Percentiles rank a stretch among this genome's conserved stretches.
Conservation (phyloP, 1,140 invertebrate species). For the Drosophila arawakana region DNA sequence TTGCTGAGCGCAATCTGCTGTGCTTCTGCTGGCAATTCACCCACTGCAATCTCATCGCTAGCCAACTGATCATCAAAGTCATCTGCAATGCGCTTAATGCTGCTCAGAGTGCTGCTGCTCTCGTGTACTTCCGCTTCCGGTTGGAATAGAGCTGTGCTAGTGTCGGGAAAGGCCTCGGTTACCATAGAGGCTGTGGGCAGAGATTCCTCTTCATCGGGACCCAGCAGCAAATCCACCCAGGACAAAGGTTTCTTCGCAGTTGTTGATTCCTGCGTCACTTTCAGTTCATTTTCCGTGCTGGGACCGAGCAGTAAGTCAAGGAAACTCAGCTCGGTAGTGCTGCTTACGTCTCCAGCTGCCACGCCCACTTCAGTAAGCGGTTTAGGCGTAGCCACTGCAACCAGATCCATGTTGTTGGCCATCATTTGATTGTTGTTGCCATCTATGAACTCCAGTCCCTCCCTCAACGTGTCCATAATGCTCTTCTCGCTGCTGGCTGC, state of each 20-base stretch:
- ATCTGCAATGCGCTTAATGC: conserved; percentile 69
- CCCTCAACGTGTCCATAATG: conserved; percentile 76
- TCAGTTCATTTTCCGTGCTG: conserved; percentile 38
- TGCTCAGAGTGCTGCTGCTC: conserved; percentile 30
- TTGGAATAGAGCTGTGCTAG: conserved; percentile 17
- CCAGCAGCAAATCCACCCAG: conserved; percentile 75
- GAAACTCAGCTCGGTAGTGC: conserved; percentile 61
- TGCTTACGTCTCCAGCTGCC: conserved; percentile 11
- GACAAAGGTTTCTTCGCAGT: conserved; percentile 64
- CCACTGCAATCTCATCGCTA: conserved; percentile 61
- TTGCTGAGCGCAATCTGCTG: conserved; percentile 55
- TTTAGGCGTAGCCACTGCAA: conserved; percentile 24
- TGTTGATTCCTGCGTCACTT: conserved; percentile 26
- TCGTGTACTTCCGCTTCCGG: conserved; percentile 5
- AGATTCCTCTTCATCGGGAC: conserved; percentile 71
- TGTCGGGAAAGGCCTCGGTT: conserved; percentile 34
- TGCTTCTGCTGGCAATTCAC: conserved; percentile 68
- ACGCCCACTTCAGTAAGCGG: conserved; percentile 7
- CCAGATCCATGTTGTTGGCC: conserved; percentile 65
- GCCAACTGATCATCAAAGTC: conserved; percentile 67
- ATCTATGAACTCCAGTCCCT: conserved; percentile 82
- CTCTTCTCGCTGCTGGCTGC: conserved; percentile 74
- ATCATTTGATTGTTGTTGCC: conserved; percentile 79
- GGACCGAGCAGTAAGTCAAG: conserved; percentile 71
- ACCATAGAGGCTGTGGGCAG: not conserved